These are phyloP conservation scores for Triplophysa bombifrons DNA, from an alignment of 2,797 vertebrate species.

Conservation along the genomic window DNA sequence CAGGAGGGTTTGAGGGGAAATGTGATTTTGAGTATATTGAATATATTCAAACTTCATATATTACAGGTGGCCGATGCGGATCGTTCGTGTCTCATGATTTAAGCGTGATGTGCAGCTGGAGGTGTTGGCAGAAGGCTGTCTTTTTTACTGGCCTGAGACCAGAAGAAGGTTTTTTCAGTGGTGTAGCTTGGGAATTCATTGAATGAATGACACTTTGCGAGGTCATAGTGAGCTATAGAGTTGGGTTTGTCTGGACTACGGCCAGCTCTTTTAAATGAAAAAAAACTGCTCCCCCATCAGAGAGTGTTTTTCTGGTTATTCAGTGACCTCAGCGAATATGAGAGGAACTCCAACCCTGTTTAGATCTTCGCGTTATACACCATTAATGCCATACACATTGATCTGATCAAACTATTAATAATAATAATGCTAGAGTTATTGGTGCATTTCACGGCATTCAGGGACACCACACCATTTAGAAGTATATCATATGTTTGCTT, in stretches of 20 bases:
- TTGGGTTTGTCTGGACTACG: neutral
- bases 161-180: neutral
- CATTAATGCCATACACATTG: too few relatives aligned
- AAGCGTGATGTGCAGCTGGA: conserved; percentile 22
- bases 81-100: neutral
- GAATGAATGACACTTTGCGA: neutral
- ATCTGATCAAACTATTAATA: too few relatives aligned
- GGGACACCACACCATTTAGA: too few relatives aligned
- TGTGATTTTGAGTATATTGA: conserved; percentile 26
- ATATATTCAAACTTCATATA: conserved; percentile 12
- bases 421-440: too few relatives aligned
- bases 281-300: neutral
- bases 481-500: too few relatives aligned
- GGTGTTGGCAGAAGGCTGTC: neutral
- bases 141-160: neutral
- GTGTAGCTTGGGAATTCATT: neutral
- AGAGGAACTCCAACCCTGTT: too few relatives aligned
- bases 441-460: too few relatives aligned
- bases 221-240: neutral
- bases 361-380: too few relatives aligned
- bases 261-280: neutral
- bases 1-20: conserved; percentile 59
- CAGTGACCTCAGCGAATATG: too few relatives aligned
- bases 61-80: neutral
- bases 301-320: neutral